Evolutionary conservation across 2,797 vertebrate species (phyloP), one percentile per base, ranked within the genome.

Genomic region (Tapirus indicus): DNA sequence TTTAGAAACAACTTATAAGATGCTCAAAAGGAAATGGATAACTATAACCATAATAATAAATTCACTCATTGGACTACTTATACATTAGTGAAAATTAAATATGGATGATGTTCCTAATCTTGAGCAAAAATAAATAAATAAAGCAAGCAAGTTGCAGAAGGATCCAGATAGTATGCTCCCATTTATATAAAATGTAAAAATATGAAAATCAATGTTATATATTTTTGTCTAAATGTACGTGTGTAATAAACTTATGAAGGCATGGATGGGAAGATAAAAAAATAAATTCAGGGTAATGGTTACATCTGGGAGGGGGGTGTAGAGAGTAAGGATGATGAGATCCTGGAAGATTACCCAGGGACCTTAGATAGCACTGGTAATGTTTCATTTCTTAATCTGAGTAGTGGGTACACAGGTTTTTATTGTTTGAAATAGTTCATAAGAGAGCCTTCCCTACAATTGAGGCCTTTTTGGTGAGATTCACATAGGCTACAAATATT

Each of bases 161-260:
- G n/a, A 69, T 52, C 6, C 18, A 80, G n/a, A 68, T 16, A 89
- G 52, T 25, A 38, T 56, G 7, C 16, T 49, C 9, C 7, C 11
- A 49, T 64, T 47, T 85, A 91, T 54, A 77, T n/a, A 68, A 95
- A 92, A 75, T 41, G 2, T 62, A 78, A 79, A 95, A 58, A 38
- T 21, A 60, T 64, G 17, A 79, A 88, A 93, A 91, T 25, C 8
- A 44, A 29, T 54, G 5, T 21, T 66, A 72, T 54, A 35, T 44
- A 83, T 68, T 75, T 23, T 58, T 71, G 11, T 12, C 78, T 6
- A 77, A 56, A 23, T 54, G 18, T 5, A 52, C 13, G 66, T 49
- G 60, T 60, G 11, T 60, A 58, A 35, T 88, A 69, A 88, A 84
- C 6, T 71, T 56, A 21, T 18, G 12, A 56, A 84, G 10, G 10